phyloP scores from a whole-genome alignment of 2,797 vertebrate species.

The Amblyraja radiata region DNA sequence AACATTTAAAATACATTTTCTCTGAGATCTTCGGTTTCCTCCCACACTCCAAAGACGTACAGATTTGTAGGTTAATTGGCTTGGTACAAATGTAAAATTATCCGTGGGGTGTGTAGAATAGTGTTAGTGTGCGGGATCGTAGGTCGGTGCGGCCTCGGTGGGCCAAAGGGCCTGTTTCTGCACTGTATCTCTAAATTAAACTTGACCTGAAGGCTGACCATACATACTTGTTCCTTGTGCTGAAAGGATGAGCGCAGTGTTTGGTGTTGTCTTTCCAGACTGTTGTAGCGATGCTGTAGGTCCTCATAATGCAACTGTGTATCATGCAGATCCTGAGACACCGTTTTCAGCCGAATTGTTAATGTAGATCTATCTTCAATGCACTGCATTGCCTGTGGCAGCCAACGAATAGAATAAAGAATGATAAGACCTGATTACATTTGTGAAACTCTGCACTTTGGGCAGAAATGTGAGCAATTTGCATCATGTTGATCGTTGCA shows the following conservation, averaged over 20 bases:
- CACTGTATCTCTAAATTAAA: no score
- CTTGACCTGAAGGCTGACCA: not conserved
- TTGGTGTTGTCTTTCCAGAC: conserved; percentile 65
- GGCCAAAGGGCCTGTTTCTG: no score
- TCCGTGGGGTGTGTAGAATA: no score
- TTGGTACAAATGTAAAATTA: no score
- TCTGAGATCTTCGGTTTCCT: no score
- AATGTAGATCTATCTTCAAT: conserved; percentile 66
- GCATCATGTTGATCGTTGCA: not conserved
- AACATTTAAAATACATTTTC: no score
- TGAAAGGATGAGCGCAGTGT: conserved; percentile 44
- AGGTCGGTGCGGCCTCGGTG: no score
- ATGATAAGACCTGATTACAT: not conserved
- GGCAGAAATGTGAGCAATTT: not conserved
- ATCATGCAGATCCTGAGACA: conserved; percentile 72
- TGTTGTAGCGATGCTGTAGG: conserved; percentile 65
- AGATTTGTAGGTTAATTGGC: no score
- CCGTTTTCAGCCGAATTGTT: conserved; percentile 62
- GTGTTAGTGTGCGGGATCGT: no score
- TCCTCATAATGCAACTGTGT: conserved; percentile 60
- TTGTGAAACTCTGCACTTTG: not conserved
- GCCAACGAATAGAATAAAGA: conserved; percentile 15
- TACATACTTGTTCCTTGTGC: conserved; percentile 54
- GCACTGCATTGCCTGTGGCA: conserved; percentile 62
- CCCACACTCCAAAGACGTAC: no score